These are phyloP conservation scores for Micrasema minimum DNA, from an alignment of 1,140 invertebrate genomes.

Conservation along the genomic window DNA sequence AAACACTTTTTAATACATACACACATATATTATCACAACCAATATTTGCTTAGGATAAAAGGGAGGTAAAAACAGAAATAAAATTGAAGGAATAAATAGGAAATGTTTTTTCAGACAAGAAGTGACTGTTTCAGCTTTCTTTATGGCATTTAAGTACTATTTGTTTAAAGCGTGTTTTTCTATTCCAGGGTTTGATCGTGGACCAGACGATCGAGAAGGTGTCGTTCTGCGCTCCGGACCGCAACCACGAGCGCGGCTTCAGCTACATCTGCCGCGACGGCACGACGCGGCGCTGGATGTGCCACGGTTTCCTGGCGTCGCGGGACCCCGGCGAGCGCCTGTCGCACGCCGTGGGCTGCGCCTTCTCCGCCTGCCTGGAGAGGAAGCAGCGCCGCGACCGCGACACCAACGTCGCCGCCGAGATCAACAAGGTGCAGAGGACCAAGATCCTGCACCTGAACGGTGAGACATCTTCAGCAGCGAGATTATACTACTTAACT, in stretches of 20 bases:
- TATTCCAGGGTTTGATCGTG: conserved; percentile 85
- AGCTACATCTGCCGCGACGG: conserved; percentile 73
- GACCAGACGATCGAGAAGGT: conserved; percentile 99
- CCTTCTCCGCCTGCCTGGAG: conserved; percentile 98
- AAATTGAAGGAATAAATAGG: too few relatives aligned
- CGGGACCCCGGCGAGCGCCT: conserved; percentile 97
- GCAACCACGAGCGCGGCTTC: conserved; percentile 98
- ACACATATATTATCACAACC: too few relatives aligned
- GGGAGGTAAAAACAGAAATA: too few relatives aligned
- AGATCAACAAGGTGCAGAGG: conserved; percentile 43
- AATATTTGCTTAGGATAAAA: too few relatives aligned
- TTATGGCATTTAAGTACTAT: too few relatives aligned
- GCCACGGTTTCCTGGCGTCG: conserved; percentile 96
- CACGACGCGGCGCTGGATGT: conserved; percentile 93
- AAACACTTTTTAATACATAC: too few relatives aligned
- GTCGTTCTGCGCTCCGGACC: conserved; percentile 98
- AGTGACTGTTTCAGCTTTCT: too few relatives aligned
- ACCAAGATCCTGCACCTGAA: conserved; percentile 46
- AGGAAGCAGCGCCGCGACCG: conserved; percentile 97
- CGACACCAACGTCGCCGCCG: conserved; percentile 67
- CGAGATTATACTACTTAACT: too few relatives aligned
- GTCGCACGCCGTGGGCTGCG: conserved; percentile 98
- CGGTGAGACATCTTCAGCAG: conserved; percentile 38
- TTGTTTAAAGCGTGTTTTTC: too few relatives aligned
- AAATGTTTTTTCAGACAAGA: too few relatives aligned